A percentile compares a stretch with the other conserved stretches of the same genome.
These are phyloP conservation scores for Ormyrus thymus DNA, from an alignment of 2,888 invertebrate genomes.

Conservation along the genomic window DNA sequence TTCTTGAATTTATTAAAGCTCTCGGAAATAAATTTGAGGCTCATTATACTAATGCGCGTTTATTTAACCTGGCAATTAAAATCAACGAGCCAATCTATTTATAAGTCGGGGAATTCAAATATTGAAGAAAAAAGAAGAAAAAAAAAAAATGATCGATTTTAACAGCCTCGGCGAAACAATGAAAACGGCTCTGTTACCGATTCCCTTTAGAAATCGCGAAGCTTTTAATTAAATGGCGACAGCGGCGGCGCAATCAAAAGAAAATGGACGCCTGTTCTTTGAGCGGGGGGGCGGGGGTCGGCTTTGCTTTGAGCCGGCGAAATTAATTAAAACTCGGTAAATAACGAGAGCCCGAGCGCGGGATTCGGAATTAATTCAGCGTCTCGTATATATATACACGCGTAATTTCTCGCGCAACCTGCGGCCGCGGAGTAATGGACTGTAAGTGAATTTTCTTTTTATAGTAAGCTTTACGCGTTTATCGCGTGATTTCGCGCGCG, in stretches of 20 bases:
- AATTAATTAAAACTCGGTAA: conserved; percentile 26
- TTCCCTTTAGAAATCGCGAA: background rate
- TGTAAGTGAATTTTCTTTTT: conserved; percentile 35
- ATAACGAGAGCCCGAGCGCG: background rate
- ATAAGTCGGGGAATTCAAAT: no score
- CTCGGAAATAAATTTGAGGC: no score
- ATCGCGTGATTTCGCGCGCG: conserved; percentile 33
- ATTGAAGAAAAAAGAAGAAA: no score
- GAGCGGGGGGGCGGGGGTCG: background rate
- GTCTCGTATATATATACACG: no score
- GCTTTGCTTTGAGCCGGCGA: background rate
- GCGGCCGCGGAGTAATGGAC: background rate
- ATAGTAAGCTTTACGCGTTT: conserved; percentile 22
- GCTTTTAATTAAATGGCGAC: background rate
- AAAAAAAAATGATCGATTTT: no score
- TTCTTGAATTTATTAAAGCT: no score
- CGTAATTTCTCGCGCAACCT: background rate
- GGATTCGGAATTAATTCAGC: conserved; percentile 19
- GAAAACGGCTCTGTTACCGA: background rate
- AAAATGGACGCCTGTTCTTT: background rate
- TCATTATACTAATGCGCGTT: no score
- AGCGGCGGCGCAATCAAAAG: background rate
- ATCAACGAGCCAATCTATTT: no score
- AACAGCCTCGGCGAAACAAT: no score
- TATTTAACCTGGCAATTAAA: no score